Conservation (phyloP, 2,888 invertebrate genomes). For the Pherbina coryleti region DNA sequence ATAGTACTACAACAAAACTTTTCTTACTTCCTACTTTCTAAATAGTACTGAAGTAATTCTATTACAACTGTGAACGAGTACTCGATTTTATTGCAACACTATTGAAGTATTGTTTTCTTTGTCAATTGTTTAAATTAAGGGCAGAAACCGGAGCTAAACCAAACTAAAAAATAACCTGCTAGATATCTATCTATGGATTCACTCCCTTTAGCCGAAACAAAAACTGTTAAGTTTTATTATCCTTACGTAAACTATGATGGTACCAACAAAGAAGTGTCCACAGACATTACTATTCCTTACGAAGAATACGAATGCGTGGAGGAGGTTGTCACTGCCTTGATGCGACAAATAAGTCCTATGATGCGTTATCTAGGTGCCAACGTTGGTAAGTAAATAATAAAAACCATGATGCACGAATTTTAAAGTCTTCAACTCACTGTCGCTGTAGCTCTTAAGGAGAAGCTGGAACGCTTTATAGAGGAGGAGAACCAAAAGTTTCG, state of each 20-base stretch:
- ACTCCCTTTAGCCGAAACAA: constrained; percentile 26
- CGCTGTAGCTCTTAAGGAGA: constrained; percentile 54
- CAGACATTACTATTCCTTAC: constrained; percentile 61
- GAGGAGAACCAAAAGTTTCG: constrained; percentile 77
- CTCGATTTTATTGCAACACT: too few species aligned
- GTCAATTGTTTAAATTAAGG: too few species aligned
- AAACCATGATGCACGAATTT: too few species aligned
- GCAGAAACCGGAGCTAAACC: too few species aligned
- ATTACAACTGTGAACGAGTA: too few species aligned
- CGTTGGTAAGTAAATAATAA: constrained; percentile 51
- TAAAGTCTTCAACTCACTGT: neutral
- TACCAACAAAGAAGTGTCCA: constrained; percentile 48
- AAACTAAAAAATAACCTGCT: too few species aligned
- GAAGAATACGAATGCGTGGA: constrained; percentile 58
- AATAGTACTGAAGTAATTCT: too few species aligned
- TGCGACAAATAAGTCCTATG: constrained; percentile 67
- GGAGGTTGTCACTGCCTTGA: constrained; percentile 61
- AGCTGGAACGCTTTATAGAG: constrained; percentile 75
- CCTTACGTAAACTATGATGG: constrained; percentile 62
- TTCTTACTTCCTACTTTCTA: too few species aligned
- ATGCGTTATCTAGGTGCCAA: constrained; percentile 64
- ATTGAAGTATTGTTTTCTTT: too few species aligned
- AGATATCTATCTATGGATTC: too few species aligned
- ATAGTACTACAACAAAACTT: too few species aligned
- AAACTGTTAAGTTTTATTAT: constrained; percentile 59